Conservation (phyloP, 2,113 vertebrate species). For the Fregetta grallaria region DNA sequence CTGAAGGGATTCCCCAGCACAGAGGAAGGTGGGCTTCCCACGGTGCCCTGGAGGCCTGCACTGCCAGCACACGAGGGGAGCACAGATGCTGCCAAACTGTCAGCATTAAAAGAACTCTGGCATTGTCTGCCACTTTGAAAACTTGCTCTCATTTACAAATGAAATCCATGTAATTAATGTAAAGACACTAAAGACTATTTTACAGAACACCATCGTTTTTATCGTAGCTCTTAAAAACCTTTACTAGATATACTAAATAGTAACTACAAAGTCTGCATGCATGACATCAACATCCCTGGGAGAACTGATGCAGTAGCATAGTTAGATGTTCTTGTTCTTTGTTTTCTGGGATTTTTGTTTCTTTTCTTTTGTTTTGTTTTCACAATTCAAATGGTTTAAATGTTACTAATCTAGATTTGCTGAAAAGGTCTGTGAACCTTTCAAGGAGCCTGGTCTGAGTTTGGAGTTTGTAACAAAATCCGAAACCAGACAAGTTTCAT, state of each 20-base stretch:
- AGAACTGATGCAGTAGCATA: neutral
- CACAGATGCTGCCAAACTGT: neutral
- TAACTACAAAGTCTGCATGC: neutral
- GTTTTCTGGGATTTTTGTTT: neutral
- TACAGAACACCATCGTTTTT: conserved; percentile 2
- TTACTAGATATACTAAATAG: conserved; percentile 13
- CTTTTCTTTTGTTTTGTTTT: conserved; percentile 46
- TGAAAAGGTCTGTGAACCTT: conserved; percentile 38
- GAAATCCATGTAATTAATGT: conserved; percentile 47
- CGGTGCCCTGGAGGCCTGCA: neutral
- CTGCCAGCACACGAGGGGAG: neutral
- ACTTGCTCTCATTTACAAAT: conserved; percentile 47
- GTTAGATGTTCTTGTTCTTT: conserved; percentile 62
- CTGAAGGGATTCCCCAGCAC: neutral
- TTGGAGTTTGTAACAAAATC: conserved; percentile 57
- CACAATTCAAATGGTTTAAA: conserved; percentile 58
- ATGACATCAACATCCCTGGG: neutral
- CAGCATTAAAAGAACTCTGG: neutral
- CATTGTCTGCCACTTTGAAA: conserved; percentile 22
- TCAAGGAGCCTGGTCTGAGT: conserved; percentile 37
- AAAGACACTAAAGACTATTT: conserved; percentile 41
- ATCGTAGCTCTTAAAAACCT: conserved; percentile 53
- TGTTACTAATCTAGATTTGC: conserved; percentile 26
- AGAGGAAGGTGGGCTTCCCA: neutral
- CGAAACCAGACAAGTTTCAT: conserved; percentile 11